These are phyloP conservation scores for Lamproptera curius DNA, from an alignment of 2,888 invertebrate species.

Conservation along the genomic window DNA sequence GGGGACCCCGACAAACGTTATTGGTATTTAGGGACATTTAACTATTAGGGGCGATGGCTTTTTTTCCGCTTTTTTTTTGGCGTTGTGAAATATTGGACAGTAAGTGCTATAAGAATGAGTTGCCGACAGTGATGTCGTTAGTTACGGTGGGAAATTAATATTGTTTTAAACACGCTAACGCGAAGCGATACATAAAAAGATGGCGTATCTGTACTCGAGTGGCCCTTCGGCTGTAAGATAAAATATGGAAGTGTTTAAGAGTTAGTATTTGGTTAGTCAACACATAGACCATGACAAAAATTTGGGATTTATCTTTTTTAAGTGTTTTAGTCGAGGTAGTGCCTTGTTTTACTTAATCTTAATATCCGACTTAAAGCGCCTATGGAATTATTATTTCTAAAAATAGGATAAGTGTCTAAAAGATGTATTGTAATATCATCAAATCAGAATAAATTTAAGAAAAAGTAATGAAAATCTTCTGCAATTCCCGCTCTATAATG, in stretches of 20 bases:
- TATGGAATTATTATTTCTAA: too few relatives aligned
- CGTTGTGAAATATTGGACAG: constrained; percentile 59
- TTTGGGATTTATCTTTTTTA: too few relatives aligned
- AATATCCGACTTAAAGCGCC: too few relatives aligned
- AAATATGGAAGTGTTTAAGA: not conserved
- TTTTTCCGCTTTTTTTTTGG: constrained; percentile 55
- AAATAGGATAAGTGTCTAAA: too few relatives aligned
- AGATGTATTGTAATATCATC: too few relatives aligned
- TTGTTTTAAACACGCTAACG: constrained; percentile 47
- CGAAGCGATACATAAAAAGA: constrained; percentile 22
- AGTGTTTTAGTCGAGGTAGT: too few relatives aligned
- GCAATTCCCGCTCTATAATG: too few relatives aligned
- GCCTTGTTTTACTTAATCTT: too few relatives aligned
- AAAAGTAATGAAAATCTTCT: too few relatives aligned
- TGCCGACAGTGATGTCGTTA: constrained; percentile 58
- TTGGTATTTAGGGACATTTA: constrained; percentile 74
- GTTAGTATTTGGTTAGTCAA: too few relatives aligned
- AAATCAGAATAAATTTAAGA: too few relatives aligned
- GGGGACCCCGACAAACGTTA: constrained; percentile 75
- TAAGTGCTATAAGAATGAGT: constrained; percentile 48
- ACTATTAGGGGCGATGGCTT: constrained; percentile 62
- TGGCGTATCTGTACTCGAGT: constrained; percentile 9
- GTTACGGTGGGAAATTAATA: constrained; percentile 64
- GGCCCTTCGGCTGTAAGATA: not conserved
- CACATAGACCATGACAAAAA: too few relatives aligned